Percentiles rank a stretch among this genome's conserved stretches.
Conservation (phyloP, 1,140 invertebrate genomes). For the Triops cancriformis region DNA sequence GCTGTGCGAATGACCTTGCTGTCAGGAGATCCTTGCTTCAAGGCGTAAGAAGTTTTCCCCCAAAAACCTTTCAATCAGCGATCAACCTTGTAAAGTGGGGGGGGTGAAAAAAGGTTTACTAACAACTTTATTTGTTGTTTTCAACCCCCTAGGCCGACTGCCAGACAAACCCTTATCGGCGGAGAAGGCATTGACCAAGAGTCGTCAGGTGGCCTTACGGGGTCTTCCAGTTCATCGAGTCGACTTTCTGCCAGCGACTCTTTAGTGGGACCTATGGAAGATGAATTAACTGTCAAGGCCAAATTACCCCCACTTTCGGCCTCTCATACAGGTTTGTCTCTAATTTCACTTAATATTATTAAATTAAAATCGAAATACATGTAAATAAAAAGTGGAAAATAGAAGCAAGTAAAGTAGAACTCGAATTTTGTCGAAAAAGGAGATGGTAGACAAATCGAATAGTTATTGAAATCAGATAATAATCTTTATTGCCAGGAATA, state of each 20-base stretch:
- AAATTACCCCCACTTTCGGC: constrained; percentile 26
- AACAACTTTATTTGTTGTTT: neutral
- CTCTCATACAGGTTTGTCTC: constrained; percentile 31
- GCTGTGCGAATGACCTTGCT: constrained; percentile 87
- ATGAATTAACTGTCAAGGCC: neutral
- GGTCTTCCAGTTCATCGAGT: neutral
- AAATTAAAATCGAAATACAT: too few species aligned
- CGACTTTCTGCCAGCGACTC: neutral
- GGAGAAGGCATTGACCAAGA: neutral
- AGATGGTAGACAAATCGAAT: too few species aligned
- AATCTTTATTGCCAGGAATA: too few species aligned
- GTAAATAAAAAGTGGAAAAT: too few species aligned
- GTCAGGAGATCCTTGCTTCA: constrained; percentile 91
- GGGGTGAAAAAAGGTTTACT: too few species aligned
- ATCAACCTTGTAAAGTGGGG: too few species aligned
- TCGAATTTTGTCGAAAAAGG: too few species aligned
- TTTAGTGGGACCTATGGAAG: neutral
- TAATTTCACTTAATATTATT: too few species aligned
- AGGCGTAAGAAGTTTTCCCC: constrained; percentile 66
- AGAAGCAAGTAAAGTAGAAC: too few species aligned
- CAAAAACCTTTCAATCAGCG: neutral
- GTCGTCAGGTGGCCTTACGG: neutral
- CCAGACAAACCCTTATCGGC: neutral
- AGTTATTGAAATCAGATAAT: too few species aligned
- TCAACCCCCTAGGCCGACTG: neutral